Base-by-base conservation (phyloP, 2,113 vertebrate species). In the Mus pahari region DNA sequence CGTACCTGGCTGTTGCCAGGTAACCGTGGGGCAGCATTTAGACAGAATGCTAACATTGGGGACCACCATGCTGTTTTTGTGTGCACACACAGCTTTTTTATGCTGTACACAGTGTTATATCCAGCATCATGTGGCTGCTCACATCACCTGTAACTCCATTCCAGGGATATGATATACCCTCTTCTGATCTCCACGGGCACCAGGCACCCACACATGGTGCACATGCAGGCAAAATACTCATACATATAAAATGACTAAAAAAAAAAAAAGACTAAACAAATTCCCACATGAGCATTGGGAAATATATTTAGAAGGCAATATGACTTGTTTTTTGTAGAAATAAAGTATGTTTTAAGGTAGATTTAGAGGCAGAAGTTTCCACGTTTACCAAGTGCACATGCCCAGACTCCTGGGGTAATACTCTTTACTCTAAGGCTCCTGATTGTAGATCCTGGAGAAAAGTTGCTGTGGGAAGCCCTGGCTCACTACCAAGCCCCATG, bases 251-350 rank as follows among this genome's bases (percentile, higher is more conserved):
- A 58, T n/a, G 22, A 62, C 9, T 20, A 42, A 28, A 53, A 83
- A 55, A 39, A 60, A 39, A 33, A 79, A 68, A 68, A 68, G 62
- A 28, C 62, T 64, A 22, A 88, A 92, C 9, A 68, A 79, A 16
- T 16, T 16, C 31, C 66, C 22, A 82, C 26, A 62, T 74, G 55
- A 11, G 7, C 96, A 70, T 78, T 77, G 81, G 48, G 62, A 58
- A 91, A 83, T 86, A 17, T 48, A 45, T 75, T 91, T 84, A 86
- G 71, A 92, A 77, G 79, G 55, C 60, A 71, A 78, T 91, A 96
- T 39, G 22, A 2, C 39, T 14, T 26, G 39, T 28, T 42, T 96
- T 96, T 75, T 42, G 58, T 74, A 45, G 95, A 64, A 91, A 62
- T 8, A 68, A 91, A 77, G 55, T 31, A 39, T 7, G 26, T 53